These are phyloP conservation scores for Gnathonemus echidnorhynchus DNA, from an alignment of 2,113 vertebrate species.

Conservation along the genomic window DNA sequence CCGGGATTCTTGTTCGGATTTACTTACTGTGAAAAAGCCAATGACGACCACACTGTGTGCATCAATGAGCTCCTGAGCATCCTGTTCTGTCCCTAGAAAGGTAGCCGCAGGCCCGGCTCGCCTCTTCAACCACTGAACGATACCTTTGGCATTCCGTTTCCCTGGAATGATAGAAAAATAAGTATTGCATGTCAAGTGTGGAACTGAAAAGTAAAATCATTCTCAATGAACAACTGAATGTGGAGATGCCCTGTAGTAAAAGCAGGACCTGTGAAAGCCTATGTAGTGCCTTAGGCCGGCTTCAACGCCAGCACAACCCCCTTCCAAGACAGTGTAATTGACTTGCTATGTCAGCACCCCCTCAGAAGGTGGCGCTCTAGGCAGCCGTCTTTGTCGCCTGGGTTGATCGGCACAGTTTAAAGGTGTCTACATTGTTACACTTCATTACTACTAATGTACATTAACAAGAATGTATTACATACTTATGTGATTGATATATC, in stretches of 20 bases:
- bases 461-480: background rate
- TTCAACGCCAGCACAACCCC: background rate
- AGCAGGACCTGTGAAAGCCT: background rate
- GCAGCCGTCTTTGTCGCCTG: background rate
- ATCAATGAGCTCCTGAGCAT: constrained; percentile 42
- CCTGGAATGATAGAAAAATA: constrained; percentile 48
- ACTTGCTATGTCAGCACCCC: background rate
- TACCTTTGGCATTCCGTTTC: constrained; percentile 52
- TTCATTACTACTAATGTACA: background rate
- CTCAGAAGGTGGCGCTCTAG: background rate
- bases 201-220: background rate
- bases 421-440: background rate
- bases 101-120: constrained; percentile 49
- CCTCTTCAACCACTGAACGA: constrained; percentile 73
- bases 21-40: constrained; percentile 77
- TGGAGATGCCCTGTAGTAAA: background rate
- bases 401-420: background rate
- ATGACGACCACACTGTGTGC: constrained; percentile 58
- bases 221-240: background rate
- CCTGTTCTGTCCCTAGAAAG: constrained; percentile 44
- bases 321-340: background rate
- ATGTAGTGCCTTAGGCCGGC: background rate
- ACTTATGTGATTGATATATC: background rate
- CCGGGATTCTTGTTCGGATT: background rate
- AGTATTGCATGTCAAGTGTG: background rate